Evolutionary conservation across 2,113 vertebrate species (phyloP), one percentile per base, ranked within the genome.

Genomic region (Rana temporaria): DNA sequence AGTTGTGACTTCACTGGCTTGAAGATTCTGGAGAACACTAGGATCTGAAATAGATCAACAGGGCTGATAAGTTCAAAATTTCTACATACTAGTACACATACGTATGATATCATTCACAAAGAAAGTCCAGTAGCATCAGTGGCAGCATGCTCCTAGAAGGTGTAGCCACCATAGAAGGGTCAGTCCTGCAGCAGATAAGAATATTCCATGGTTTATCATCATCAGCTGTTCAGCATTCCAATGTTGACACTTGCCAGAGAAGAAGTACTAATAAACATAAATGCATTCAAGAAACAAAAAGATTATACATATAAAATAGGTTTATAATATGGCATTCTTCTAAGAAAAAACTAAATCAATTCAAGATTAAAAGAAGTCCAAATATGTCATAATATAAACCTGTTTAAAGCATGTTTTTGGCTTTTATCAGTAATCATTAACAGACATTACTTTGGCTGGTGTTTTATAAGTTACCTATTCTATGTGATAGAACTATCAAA

Each of bases 11-110:
- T 24, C 26, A 55, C 4, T 55, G 19, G 73, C 42, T 8, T 16
- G 48, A 32, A 81, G 60, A 32, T 81, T 74, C 42, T 42, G 79
- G 69, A 81, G 38, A 63, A 64, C 24, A 65, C 24, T 56, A 30
- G 79, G 69, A 12, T 65, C 79, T 81, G 69, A 73, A 74, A 81
- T 19, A 34, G 17, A 65, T 18, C 14, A 38, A 78, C 32, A 77
- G 20, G 18, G 17, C 4, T 14, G 63, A 65, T 73, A 26, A 81
- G n/a, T n/a, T 16, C 14, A 22, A 20, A 17, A 6, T 38, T 20
- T 32, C 16, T 14, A 32, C 19, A 19, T 26, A 16, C 12, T 24
- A 64, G 7, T 20, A 14, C 4, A 48, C 11, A 48, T 48, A 48
- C 14, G 12, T 12, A 14, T 48, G 8, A 48, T 48, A 48, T 11